Base-by-base conservation (phyloP, 2,888 invertebrate genomes). In the Lasiommata megera region DNA sequence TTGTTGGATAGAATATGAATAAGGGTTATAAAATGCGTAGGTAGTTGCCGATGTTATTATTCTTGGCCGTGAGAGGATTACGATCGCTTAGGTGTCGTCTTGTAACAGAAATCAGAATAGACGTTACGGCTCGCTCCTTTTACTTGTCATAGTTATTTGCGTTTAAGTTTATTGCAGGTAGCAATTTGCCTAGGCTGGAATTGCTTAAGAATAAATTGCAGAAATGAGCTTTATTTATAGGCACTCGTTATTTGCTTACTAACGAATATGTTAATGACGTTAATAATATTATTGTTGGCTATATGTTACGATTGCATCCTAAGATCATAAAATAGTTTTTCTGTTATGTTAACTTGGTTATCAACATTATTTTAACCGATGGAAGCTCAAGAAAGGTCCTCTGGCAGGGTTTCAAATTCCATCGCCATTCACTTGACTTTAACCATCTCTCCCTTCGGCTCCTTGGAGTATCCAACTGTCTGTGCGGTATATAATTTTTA, bases 1-100 rank as follows among this genome's bases (percentile, higher is more conserved):
- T n/a, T 58, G 60, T 62, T 54, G 60, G 58, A 67, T 62, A 54
- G 63, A 67, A 64, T 63, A 59, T 61, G 53, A 60, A 60, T 57
- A 56, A 57, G 43, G 44, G 16, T 57, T 50, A 59, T 58, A 48
- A 51, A 52, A 52, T 48, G 59, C 54, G 57, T 59, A 46, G 60
- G 59, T 43, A 52, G 62, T 51, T 50, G 43, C 43, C 46, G 29
- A 54, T 46, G 56, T 31, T 54, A 38, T 31, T 54, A 31, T 55
- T 37, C 37, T 8, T 12, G 28, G 36, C 29, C 52, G 44, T 60
- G 54, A 57, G 43, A 55, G 60, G 44, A 60, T 60, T 60, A 57
- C 57, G 60, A 57, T 60, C 54, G 54, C 47, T 52, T 53, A 14
- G 56, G 48, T 56, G 47, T 52, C 58, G 52, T 58, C 55, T 53